Evolutionary conservation across 2,113 vertebrate species (phyloP).

Genomic region (Macrotus californicus): DNA sequence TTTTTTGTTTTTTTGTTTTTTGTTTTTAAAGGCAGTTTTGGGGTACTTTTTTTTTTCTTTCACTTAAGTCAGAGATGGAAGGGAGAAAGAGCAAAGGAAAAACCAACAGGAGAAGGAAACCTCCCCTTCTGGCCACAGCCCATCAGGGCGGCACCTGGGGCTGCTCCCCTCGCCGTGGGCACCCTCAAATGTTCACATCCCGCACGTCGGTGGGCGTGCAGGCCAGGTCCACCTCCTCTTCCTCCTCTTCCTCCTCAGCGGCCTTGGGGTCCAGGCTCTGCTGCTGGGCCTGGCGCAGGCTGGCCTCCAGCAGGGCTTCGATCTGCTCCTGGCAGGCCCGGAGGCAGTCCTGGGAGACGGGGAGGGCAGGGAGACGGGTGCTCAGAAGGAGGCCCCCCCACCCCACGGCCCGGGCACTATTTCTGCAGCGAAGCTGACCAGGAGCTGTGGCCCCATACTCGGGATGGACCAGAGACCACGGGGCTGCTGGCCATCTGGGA

Average conservation of each 20-base stretch:
- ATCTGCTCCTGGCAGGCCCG: slow-evolving; percentile 99
- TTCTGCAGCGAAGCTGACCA: not conserved
- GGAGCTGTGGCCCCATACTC: not conserved
- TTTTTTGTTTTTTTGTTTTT: slow-evolving; percentile 67
- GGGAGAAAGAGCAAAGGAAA: slow-evolving; percentile 45
- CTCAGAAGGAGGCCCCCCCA: not conserved
- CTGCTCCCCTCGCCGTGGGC: slow-evolving; percentile 67
- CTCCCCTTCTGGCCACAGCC: slow-evolving; percentile 79
- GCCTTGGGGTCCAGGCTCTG: slow-evolving; percentile 91
- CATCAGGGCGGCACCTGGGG: slow-evolving; percentile 67
- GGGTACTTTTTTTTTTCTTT: slow-evolving; percentile 76
- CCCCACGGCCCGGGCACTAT: rapidly evolving
- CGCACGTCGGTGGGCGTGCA: slow-evolving; percentile 97
- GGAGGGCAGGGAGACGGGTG: not conserved
- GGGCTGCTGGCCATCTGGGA: not conserved
- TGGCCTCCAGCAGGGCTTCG: slow-evolving; percentile 94
- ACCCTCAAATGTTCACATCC: slow-evolving; percentile 94
- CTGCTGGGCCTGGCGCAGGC: slow-evolving; percentile 94
- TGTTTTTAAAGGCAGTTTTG: slow-evolving; percentile 77
- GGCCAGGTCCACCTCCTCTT: slow-evolving; percentile 91
- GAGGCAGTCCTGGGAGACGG: slow-evolving; percentile 89
- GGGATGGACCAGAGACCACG: not conserved
- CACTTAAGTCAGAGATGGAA: slow-evolving; percentile 78
- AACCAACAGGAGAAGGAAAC: slow-evolving; percentile 65
- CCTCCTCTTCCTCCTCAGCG: slow-evolving; percentile 87